These are phyloP conservation scores for Notoglanidium macrostoma DNA, from an alignment of 2,797 vertebrate genomes.

Conservation along the genomic window DNA sequence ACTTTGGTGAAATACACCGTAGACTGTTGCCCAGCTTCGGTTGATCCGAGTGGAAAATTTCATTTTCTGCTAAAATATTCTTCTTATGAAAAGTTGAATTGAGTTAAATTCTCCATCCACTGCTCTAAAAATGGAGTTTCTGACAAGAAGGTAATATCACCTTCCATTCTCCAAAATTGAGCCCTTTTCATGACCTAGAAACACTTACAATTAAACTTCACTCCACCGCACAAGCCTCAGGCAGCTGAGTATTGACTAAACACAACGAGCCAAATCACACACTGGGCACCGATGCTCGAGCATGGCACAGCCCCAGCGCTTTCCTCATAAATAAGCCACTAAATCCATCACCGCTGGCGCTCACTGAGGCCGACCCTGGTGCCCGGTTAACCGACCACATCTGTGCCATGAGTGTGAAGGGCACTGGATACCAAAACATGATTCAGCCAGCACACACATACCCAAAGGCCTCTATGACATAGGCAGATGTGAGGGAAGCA, in stretches of 20 bases:
- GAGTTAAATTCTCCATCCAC: background rate
- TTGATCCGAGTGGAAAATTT: background rate
- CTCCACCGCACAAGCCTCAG: slow-evolving; percentile 10
- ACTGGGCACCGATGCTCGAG: slow-evolving; percentile 33
- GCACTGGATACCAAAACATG: slow-evolving; percentile 61
- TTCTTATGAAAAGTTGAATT: background rate
- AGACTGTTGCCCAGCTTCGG: no score
- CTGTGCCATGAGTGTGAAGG: slow-evolving; percentile 66
- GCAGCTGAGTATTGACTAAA: slow-evolving; percentile 37
- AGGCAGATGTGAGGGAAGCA: slow-evolving; percentile 67
- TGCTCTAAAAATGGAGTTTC: background rate
- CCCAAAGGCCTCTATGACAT: slow-evolving; percentile 98
- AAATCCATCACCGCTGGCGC: slow-evolving; percentile 40
- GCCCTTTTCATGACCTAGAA: slow-evolving; percentile 12
- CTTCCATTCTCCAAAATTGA: slow-evolving; percentile 19
- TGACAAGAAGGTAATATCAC: background rate
- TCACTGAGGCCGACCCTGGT: slow-evolving; percentile 22
- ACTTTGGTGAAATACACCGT: background rate
- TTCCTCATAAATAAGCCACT: slow-evolving; percentile 46
- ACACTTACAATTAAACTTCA: slow-evolving; percentile 30
- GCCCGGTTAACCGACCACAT: slow-evolving; percentile 60
- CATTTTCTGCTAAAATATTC: background rate
- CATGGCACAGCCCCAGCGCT: slow-evolving; percentile 40
- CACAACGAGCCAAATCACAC: slow-evolving; percentile 44
- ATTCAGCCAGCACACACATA: slow-evolving; percentile 74